Evolutionary conservation across 2,888 invertebrate genomes (phyloP).

Genomic region (Sylvicola cinctus): DNA sequence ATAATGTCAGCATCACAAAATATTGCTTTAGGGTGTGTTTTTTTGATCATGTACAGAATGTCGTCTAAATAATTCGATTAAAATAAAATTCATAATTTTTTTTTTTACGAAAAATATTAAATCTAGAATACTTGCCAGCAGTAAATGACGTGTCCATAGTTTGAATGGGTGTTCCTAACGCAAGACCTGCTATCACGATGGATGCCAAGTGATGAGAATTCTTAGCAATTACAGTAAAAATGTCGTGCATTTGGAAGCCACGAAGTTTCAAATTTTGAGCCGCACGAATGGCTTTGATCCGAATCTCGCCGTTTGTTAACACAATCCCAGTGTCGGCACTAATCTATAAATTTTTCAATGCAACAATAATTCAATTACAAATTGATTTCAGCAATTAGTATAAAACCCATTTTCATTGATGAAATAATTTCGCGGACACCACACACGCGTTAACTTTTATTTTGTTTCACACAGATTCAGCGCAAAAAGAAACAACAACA

Average conservation of each 20-base stretch:
- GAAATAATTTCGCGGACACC: no score
- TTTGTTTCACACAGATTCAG: no score
- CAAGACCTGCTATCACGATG: conserved; percentile 2
- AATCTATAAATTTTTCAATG: no score
- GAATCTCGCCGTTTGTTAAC: conserved; percentile 2
- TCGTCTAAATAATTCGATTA: conserved; percentile 2
- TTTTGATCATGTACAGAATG: conserved; percentile 3
- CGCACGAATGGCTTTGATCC: conserved; percentile 3
- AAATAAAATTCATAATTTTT: not conserved
- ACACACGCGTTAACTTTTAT: no score
- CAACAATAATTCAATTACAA: no score
- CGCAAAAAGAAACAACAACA: no score
- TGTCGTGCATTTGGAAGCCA: not conserved
- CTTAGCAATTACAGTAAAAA: not conserved
- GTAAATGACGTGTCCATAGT: conserved; percentile 6
- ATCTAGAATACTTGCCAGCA: conserved; percentile 8
- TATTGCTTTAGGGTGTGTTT: conserved; percentile 4
- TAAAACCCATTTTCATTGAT: no score
- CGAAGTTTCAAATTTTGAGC: conserved; percentile 9
- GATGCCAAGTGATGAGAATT: conserved; percentile 1
- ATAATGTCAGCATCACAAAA: conserved; percentile 5
- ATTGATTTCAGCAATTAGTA: no score
- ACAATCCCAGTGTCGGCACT: conserved; percentile 2
- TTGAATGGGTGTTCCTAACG: not conserved
- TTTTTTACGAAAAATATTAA: not conserved